A percentile compares a stretch with the other conserved stretches of the same genome.
Evolutionary conservation across 2,888 invertebrate genomes (phyloP).

Genomic region (Plagodis dolabraria): DNA sequence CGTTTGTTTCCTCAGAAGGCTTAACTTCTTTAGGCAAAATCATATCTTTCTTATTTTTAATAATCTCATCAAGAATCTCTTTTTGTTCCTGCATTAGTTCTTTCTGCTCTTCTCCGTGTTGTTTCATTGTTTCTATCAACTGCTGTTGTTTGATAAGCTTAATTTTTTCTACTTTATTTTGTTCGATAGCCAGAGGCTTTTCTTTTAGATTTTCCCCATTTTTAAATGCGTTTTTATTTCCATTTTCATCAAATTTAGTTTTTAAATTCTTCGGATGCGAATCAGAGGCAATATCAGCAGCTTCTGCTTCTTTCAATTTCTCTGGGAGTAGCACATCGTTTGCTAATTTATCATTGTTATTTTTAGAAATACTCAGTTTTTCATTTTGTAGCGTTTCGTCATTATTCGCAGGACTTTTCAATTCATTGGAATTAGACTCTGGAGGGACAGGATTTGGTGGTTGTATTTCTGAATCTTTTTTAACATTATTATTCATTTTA

Average conservation of each 20-base stretch:
- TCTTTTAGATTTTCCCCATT: conserved; percentile 45
- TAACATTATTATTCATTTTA: conserved; percentile 42
- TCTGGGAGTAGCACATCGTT: conserved; percentile 35
- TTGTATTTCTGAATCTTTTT: conserved; percentile 72
- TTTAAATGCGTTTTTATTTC: conserved; percentile 43
- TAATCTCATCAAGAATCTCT: conserved; percentile 85
- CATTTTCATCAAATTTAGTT: conserved; percentile 57
- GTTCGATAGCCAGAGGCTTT: conserved; percentile 36
- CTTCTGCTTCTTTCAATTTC: conserved; percentile 43
- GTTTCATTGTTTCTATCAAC: conserved; percentile 87
- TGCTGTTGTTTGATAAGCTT: conserved; percentile 70
- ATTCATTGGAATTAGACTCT: conserved; percentile 68
- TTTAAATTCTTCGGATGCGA: conserved; percentile 68
- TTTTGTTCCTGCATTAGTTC: conserved; percentile 88
- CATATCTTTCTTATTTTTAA: conserved; percentile 80
- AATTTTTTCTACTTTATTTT: conserved; percentile 53
- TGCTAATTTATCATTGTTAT: conserved; percentile 22
- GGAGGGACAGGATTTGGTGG: conserved; percentile 80
- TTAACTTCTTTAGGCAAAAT: conserved; percentile 71
- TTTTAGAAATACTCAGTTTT: conserved; percentile 10
- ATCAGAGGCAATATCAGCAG: conserved; percentile 55
- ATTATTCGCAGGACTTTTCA: conserved; percentile 55
- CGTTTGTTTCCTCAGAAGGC: conserved; percentile 19
- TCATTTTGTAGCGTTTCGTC: conserved; percentile 43
- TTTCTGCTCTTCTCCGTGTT: conserved; percentile 88